A percentile compares a stretch with the other conserved stretches of the same genome.
Conservation (phyloP, 2,888 invertebrate species). For the Idaea straminata region DNA sequence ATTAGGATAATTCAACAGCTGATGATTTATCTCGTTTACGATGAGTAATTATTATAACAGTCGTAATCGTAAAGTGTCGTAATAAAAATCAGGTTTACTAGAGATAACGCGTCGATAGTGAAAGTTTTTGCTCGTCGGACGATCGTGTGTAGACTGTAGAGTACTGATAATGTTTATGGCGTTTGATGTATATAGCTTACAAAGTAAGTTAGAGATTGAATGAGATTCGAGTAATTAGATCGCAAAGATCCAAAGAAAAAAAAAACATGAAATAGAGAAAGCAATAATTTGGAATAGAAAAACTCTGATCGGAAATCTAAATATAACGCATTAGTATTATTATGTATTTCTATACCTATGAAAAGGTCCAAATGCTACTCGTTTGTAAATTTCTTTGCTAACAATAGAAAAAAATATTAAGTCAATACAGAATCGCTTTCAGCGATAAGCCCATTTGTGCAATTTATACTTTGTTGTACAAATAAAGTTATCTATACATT, state of each 20-base stretch:
- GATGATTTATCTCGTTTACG: conserved; percentile 17
- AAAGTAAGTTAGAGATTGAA: conserved; percentile 14
- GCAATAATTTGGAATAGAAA: too few relatives aligned
- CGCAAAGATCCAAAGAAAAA: too few relatives aligned
- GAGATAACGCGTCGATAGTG: conserved; percentile 20
- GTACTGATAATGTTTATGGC: conserved; percentile 6
- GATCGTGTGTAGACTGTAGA: conserved; percentile 12
- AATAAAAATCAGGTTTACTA: conserved; percentile 19
- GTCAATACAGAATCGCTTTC: too few relatives aligned
- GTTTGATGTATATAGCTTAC: conserved; percentile 1
- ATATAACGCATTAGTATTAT: too few relatives aligned
- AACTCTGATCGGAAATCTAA: too few relatives aligned
- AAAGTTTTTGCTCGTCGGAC: conserved; percentile 21
- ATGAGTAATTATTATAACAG: conserved; percentile 14
- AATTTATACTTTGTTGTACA: not conserved
- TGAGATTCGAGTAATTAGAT: conserved; percentile 13
- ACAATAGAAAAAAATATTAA: too few relatives aligned
- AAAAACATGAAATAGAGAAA: too few relatives aligned
- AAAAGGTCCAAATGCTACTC: too few relatives aligned
- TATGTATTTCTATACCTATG: too few relatives aligned
- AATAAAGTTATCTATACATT: not conserved
- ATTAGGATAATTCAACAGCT: conserved; percentile 6
- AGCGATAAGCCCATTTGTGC: not conserved
- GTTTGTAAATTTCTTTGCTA: too few relatives aligned
- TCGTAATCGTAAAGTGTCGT: conserved; percentile 17